phyloP scores from a whole-genome alignment of 2,888 invertebrate genomes.

The Eumacrocentrus americanus region DNA sequence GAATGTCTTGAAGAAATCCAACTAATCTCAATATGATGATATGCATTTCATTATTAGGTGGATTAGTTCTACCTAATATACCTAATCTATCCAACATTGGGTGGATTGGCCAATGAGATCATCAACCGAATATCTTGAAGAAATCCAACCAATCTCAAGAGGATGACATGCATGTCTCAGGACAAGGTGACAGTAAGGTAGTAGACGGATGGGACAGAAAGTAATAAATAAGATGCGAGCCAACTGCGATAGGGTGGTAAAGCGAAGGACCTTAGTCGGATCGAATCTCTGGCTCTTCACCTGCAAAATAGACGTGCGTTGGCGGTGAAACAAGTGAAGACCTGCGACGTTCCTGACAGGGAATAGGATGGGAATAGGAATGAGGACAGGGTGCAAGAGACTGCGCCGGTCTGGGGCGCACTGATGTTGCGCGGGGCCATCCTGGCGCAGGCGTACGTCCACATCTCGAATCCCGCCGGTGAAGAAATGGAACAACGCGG shows the following conservation, averaged over 20 bases:
- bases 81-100: too few species aligned
- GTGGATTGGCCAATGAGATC: too few species aligned
- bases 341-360: constrained; percentile 25
- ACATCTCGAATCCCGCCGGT: constrained; percentile 55
- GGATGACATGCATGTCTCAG: too few species aligned
- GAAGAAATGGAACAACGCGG: constrained; percentile 54
- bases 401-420: constrained; percentile 29
- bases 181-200: too few species aligned
- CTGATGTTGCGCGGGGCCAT: constrained; percentile 35
- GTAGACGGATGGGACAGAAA: constrained; percentile 1
- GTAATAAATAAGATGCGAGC: constrained; percentile 14
- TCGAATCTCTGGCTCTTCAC: constrained; percentile 28
- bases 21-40: too few species aligned
- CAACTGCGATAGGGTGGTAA: constrained; percentile 18
- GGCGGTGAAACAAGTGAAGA: constrained; percentile 18
- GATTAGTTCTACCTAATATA: too few species aligned
- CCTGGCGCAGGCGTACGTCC: constrained; percentile 55
- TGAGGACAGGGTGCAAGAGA: constrained; percentile 17
- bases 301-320: constrained; percentile 23
- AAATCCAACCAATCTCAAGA: too few species aligned
- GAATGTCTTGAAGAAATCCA: too few species aligned
- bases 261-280: constrained; percentile 17
- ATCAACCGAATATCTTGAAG: too few species aligned
- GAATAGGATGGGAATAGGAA: constrained; percentile 9
- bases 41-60: too few species aligned